phyloP scores from a whole-genome alignment of 2,797 vertebrate genomes.

The Sebastes iracundus region DNA sequence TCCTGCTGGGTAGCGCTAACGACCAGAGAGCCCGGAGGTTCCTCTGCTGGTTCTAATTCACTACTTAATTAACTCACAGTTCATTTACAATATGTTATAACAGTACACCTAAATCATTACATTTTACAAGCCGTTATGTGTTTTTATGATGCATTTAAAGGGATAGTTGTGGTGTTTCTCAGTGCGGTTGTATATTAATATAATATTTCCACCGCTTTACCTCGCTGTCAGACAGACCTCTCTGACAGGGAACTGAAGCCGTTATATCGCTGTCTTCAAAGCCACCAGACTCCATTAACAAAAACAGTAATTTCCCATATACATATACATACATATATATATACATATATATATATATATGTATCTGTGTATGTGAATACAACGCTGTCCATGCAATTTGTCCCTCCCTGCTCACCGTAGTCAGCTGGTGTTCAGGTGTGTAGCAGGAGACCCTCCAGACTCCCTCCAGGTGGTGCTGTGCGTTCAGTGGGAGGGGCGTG shows the following conservation, averaged over 20 bases:
- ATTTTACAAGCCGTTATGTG: too few species aligned
- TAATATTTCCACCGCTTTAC: too few species aligned
- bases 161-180: too few species aligned
- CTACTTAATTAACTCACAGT: too few species aligned
- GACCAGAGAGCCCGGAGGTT: neutral
- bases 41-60: too few species aligned
- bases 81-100: too few species aligned
- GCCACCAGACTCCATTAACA: neutral
- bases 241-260: too few species aligned
- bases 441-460: constrained; percentile 91
- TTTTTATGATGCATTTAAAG: too few species aligned
- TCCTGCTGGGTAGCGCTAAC: neutral
- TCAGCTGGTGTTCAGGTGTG: constrained; percentile 76
- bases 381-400: neutral
- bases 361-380: neutral
- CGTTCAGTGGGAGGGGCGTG: constrained; percentile 87
- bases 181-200: too few species aligned
- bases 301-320: too few species aligned
- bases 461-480: constrained; percentile 90
- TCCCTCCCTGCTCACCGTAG: constrained; percentile 48
- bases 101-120: too few species aligned
- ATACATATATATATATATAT: accelerated
- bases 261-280: neutral
- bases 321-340: accelerated
- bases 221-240: too few species aligned